Conservation (phyloP, 1,140 invertebrate species). For the Heterodera schachtii region DNA sequence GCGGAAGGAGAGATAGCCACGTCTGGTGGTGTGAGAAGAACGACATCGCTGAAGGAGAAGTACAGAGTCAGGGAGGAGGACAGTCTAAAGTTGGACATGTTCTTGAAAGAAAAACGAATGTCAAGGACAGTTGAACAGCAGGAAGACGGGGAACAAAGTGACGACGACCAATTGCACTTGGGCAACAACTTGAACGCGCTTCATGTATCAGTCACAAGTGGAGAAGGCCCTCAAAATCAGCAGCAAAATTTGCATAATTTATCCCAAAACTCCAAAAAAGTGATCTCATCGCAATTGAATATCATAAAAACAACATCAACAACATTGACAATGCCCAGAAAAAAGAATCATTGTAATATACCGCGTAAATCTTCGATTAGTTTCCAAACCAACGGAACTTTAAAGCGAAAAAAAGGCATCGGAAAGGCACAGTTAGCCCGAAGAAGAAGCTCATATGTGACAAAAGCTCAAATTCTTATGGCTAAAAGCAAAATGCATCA, state of each 20-base stretch:
- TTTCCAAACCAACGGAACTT: neutral
- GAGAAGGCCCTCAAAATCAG: neutral
- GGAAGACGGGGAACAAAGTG: neutral
- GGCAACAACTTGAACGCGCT: neutral
- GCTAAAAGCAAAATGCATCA: neutral
- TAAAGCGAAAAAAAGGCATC: neutral
- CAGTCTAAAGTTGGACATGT: constrained; percentile 1
- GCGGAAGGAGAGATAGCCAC: neutral
- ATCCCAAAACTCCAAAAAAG: neutral
- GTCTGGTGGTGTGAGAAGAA: neutral
- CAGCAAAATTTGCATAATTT: neutral
- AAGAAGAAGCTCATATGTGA: constrained; percentile 2
- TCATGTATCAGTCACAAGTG: neutral
- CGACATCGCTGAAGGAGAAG: neutral
- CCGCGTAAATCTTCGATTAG: constrained; percentile 3
- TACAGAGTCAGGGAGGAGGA: constrained; percentile 13
- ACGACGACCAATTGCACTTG: neutral
- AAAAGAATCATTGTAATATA: constrained; percentile 6
- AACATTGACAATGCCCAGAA: constrained; percentile 22
- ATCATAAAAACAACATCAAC: neutral
- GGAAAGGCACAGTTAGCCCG: constrained; percentile 5
- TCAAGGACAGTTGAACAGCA: neutral
- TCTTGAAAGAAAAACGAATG: neutral
- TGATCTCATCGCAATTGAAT: neutral
- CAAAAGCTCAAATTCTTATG: neutral